phyloP scores from a whole-genome alignment of 2,113 vertebrate species.

The Callipepla californica region DNA sequence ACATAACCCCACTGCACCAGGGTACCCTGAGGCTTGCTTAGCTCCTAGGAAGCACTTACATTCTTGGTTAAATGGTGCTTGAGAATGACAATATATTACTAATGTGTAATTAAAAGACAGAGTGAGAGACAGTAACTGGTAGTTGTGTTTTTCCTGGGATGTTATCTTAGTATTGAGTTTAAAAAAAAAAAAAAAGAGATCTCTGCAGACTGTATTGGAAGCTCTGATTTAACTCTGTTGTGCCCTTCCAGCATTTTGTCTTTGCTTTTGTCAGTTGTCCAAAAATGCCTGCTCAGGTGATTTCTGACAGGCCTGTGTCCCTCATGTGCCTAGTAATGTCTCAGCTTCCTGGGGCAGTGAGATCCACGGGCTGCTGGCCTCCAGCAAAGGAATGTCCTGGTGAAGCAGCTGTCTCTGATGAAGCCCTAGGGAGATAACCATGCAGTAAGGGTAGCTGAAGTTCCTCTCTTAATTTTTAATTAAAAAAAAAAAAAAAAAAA shows the following conservation, averaged over 20 bases:
- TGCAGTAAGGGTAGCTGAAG: not conserved
- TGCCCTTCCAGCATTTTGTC: not conserved
- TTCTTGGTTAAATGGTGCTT: slow-evolving; percentile 50
- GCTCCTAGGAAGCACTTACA: slow-evolving; percentile 19
- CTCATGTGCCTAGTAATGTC: not conserved
- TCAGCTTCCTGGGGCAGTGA: not conserved
- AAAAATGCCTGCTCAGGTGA: not conserved
- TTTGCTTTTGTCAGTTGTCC: not conserved
- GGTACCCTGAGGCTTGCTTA: slow-evolving; percentile 40
- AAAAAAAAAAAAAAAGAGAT: not conserved
- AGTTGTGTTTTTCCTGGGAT: slow-evolving; percentile 40
- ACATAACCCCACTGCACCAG: slow-evolving; percentile 39
- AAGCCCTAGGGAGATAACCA: not conserved
- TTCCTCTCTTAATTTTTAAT: not conserved
- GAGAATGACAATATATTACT: slow-evolving; percentile 52
- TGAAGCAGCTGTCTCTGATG: not conserved
- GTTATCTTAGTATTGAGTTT: not conserved
- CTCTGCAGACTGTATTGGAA: not conserved
- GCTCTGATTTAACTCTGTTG: not conserved
- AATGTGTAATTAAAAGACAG: slow-evolving; percentile 54
- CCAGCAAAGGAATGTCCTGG: not conserved
- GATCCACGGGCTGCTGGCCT: not conserved
- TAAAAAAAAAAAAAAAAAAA: not conserved
- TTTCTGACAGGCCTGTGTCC: not conserved
- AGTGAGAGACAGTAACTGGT: slow-evolving; percentile 20